phyloP scores from a whole-genome alignment of 2,888 invertebrate genomes.

The Drosophila subquinaria region DNA sequence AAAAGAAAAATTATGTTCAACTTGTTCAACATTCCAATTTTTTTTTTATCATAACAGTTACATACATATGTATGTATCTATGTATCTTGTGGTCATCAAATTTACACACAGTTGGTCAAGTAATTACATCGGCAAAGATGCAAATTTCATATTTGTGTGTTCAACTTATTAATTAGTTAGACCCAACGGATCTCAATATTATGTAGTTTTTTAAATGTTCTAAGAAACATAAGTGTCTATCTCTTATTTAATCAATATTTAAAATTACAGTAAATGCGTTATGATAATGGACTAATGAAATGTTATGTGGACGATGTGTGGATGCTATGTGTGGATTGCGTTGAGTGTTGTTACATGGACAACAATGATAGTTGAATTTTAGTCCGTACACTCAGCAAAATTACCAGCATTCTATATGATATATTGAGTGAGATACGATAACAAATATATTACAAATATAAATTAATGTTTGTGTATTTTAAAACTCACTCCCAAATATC shows the following conservation, averaged over 20 bases:
- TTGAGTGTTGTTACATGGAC: constrained; percentile 40
- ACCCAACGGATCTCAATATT: too few species aligned
- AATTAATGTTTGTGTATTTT: background rate
- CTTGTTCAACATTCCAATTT: background rate
- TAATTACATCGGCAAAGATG: background rate
- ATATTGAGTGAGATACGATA: background rate
- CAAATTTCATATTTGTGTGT: background rate
- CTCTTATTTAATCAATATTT: too few species aligned
- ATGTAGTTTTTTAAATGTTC: too few species aligned
- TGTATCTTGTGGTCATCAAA: background rate
- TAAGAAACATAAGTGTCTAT: too few species aligned
- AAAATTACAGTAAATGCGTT: too few species aligned
- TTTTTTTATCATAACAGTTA: background rate
- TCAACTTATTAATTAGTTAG: too few species aligned
- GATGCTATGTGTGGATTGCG: constrained; percentile 4
- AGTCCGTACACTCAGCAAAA: constrained; percentile 27
- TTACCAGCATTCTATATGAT: background rate
- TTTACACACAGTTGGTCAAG: background rate
- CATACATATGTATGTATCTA: background rate
- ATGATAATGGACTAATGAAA: background rate
- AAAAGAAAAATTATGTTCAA: background rate
- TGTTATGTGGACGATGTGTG: background rate
- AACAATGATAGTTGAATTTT: background rate
- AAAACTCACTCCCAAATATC: background rate
- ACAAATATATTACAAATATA: background rate